These are phyloP conservation scores for Tenualosa thibaudeaui DNA, from an alignment of 2,797 vertebrate species.

Conservation along the genomic window DNA sequence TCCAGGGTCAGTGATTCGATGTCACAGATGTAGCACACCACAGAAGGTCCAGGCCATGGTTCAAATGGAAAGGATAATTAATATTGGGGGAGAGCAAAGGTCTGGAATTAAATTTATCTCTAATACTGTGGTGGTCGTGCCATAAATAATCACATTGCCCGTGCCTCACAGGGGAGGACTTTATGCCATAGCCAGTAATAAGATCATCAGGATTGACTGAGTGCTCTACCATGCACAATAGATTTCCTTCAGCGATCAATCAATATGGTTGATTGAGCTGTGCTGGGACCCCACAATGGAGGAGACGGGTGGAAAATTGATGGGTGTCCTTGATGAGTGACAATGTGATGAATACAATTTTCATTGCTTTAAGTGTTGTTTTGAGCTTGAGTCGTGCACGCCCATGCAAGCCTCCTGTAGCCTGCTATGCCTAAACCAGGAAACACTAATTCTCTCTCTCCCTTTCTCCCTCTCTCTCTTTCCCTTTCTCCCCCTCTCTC, in stretches of 20 bases:
- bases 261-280: neutral
- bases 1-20: neutral
- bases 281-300: neutral
- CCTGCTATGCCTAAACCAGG: neutral
- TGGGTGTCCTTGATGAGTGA: slow-evolving; percentile 7
- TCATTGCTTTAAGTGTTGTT: neutral
- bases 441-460: neutral
- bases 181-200: slow-evolving; percentile 11
- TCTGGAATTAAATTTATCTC: neutral
- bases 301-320: neutral
- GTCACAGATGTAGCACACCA: neutral
- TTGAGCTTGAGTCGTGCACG: neutral
- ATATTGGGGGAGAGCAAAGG: neutral
- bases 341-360: slow-evolving; percentile 1
- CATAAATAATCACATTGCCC: neutral
- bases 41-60: neutral
- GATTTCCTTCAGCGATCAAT: neutral
- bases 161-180: neutral
- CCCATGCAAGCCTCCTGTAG: neutral
- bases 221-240: slow-evolving; percentile 3
- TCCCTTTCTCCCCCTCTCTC: neutral
- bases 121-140: neutral
- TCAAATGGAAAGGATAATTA: neutral
- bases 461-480: neutral
- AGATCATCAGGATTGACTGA: slow-evolving; percentile 19